phyloP scores from a whole-genome alignment of 2,888 invertebrate species.

The Caenorhabditis zanzibari region DNA sequence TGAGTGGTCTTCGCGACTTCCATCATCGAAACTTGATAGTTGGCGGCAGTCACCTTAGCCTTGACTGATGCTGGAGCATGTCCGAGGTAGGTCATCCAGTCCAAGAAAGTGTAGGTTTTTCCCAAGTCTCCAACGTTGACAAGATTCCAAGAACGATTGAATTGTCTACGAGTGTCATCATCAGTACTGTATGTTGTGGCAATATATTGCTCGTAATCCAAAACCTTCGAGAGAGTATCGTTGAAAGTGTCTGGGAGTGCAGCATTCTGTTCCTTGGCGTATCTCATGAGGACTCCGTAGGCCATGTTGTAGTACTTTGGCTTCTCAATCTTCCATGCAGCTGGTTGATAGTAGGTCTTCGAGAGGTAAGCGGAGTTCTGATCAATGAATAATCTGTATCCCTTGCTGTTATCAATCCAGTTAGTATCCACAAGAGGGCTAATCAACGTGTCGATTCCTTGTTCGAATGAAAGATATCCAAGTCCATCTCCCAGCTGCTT shows the following conservation, averaged over 20 bases:
- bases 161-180: constrained; percentile 63
- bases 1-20: constrained; percentile 36
- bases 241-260: constrained; percentile 22
- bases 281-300: constrained; percentile 38
- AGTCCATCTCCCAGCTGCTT: constrained; percentile 65
- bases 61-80: constrained; percentile 45
- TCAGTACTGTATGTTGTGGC: constrained; percentile 67
- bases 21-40: constrained; percentile 57
- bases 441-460: constrained; percentile 70
- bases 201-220: constrained; percentile 69
- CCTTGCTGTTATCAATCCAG: constrained; percentile 66
- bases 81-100: constrained; percentile 61
- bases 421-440: constrained; percentile 72
- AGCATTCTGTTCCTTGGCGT: constrained; percentile 50
- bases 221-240: constrained; percentile 29
- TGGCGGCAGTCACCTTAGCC: constrained; percentile 28
- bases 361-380: constrained; percentile 68
- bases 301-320: constrained; percentile 55
- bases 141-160: constrained; percentile 63
- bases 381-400: constrained; percentile 72
- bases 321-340: constrained; percentile 66
- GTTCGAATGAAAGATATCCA: constrained; percentile 67
- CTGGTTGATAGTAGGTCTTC: constrained; percentile 72
- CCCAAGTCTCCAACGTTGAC: constrained; percentile 34
- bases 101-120: constrained; percentile 56